A percentile compares a stretch with the other conserved stretches of the same genome.
Evolutionary conservation across 2,797 vertebrate species (phyloP).

Genomic region (Onychomys leucogaster): DNA sequence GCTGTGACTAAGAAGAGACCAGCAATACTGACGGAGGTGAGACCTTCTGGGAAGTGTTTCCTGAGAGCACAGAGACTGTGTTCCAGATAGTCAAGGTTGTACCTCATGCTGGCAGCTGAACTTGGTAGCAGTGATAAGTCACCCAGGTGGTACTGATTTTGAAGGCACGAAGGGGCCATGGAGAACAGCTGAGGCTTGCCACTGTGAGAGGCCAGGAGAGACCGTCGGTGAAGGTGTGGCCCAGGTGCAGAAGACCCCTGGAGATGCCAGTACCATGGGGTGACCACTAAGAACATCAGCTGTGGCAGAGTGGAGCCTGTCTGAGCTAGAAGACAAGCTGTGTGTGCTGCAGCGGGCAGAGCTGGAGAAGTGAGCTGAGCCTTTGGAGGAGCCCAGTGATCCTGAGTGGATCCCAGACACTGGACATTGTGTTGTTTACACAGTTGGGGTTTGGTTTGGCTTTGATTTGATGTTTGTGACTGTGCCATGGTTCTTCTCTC

Average conservation of each 20-base stretch:
- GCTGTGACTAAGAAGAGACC: not conserved
- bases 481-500: not conserved
- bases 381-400: not conserved
- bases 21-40: not conserved
- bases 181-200: not conserved
- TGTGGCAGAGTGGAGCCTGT: not conserved
- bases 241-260: not conserved
- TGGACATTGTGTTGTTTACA: not conserved
- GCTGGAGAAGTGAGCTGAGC: not conserved
- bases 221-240: not conserved
- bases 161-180: not conserved
- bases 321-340: not conserved
- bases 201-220: not conserved
- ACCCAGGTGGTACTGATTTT: not conserved
- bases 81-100: not conserved
- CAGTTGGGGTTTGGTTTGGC: not conserved
- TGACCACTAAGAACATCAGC: not conserved
- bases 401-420: not conserved
- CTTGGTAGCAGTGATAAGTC: not conserved
- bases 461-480: not conserved
- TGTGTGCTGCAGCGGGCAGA: not conserved
- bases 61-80: not conserved
- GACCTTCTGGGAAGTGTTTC: not conserved
- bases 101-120: not conserved
- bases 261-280: not conserved